Conservation (phyloP, 2,888 invertebrate genomes). For the Eupithecia subfuscata region DNA sequence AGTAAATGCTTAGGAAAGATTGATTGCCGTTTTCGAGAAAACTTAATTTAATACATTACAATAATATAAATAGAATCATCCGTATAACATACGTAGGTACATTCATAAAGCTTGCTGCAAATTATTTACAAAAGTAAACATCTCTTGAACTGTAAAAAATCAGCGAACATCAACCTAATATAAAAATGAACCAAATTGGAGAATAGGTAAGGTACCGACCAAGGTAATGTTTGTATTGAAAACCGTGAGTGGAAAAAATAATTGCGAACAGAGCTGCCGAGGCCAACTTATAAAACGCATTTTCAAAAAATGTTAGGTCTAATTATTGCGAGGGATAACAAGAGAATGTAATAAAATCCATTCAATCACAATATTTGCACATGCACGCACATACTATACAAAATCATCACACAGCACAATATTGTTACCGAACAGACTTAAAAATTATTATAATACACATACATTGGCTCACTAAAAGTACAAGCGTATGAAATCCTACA, state of each 20-base stretch:
- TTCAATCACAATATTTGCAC: slow-evolving; percentile 70
- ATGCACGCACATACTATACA: slow-evolving; percentile 66
- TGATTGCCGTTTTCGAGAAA: slow-evolving; percentile 64
- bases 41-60: slow-evolving; percentile 63
- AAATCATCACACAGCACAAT: slow-evolving; percentile 63
- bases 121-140: slow-evolving; percentile 55
- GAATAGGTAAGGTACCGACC: background rate
- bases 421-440: slow-evolving; percentile 72
- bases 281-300: background rate
- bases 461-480: slow-evolving; percentile 81
- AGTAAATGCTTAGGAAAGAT: slow-evolving; percentile 66
- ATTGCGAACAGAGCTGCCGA: background rate
- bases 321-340: slow-evolving; percentile 67
- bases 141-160: slow-evolving; percentile 47
- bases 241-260: background rate
- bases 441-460: slow-evolving; percentile 73
- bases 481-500: slow-evolving; percentile 83
- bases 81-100: slow-evolving; percentile 69
- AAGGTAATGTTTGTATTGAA: background rate
- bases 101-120: slow-evolving; percentile 71
- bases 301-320: slow-evolving; percentile 41
- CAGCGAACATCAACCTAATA: slow-evolving; percentile 56
- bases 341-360: slow-evolving; percentile 69
- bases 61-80: slow-evolving; percentile 69
- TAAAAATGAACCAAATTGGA: background rate